Conservation (phyloP, 2,888 invertebrate genomes). For the Thymelicus acteon region DNA sequence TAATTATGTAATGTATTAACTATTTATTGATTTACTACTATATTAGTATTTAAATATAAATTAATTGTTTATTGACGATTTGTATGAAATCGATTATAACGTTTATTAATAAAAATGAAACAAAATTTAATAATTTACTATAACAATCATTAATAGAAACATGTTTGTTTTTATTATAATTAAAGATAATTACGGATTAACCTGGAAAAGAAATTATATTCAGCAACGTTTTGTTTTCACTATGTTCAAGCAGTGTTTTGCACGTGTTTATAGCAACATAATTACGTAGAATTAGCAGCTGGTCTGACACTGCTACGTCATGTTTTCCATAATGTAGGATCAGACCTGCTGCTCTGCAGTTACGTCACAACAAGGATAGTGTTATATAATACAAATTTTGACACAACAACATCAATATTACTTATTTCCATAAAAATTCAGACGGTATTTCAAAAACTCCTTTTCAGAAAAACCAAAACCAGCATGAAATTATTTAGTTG, state of each 20-base stretch:
- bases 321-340: constrained; percentile 20
- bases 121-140: too few relatives aligned
- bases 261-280: not conserved
- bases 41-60: too few relatives aligned
- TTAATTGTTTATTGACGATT: too few relatives aligned
- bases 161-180: too few relatives aligned
- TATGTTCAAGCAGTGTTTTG: not conserved
- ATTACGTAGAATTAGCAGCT: not conserved
- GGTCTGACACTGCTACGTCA: constrained; percentile 11
- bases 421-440: not conserved
- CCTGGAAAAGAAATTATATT: too few relatives aligned
- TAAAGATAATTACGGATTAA: too few relatives aligned
- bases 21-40: too few relatives aligned
- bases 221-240: too few relatives aligned
- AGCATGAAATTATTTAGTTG: not conserved
- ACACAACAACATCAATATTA: not conserved
- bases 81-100: too few relatives aligned
- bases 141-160: too few relatives aligned
- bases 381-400: constrained; percentile 63
- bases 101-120: too few relatives aligned
- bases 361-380: constrained; percentile 71
- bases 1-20: too few relatives aligned
- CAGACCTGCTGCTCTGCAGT: constrained; percentile 44
- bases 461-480: not conserved
- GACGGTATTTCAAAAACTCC: not conserved